Conservation (phyloP, 2,797 vertebrate genomes). For the Chrysocyon brachyurus region DNA sequence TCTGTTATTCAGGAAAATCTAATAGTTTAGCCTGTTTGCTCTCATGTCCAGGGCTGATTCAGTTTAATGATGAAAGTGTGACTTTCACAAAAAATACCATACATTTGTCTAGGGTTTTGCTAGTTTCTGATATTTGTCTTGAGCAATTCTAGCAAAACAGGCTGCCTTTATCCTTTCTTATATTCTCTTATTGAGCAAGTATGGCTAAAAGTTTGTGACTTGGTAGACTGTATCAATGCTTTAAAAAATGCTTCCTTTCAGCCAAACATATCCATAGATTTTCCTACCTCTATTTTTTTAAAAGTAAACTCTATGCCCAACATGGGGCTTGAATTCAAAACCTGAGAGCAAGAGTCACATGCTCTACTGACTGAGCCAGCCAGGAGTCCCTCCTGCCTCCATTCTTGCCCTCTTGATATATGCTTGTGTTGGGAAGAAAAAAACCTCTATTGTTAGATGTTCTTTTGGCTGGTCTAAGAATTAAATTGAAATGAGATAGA, state of each 20-base stretch:
- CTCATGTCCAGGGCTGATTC: background rate
- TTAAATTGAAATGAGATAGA: background rate
- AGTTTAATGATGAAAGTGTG: background rate
- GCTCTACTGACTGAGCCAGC: background rate
- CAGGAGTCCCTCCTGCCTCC: background rate
- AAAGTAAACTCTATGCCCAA: background rate
- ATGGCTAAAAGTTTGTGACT: background rate
- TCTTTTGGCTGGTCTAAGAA: background rate
- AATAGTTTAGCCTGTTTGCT: background rate
- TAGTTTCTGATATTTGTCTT: constrained; percentile 20
- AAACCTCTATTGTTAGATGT: background rate
- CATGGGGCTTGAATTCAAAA: background rate
- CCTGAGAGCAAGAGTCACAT: background rate
- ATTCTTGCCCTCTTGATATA: background rate
- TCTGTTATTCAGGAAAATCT: constrained; percentile 21
- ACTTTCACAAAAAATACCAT: constrained; percentile 1
- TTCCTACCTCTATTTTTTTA: background rate
- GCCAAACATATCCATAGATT: background rate
- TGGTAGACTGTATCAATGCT: background rate
- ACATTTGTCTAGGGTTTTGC: constrained; percentile 5
- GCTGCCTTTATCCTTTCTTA: background rate
- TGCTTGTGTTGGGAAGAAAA: background rate
- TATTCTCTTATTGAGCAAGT: background rate
- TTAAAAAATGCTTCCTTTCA: constrained; percentile 54
- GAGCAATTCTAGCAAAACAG: background rate